Conservation (phyloP, 2,888 invertebrate genomes). For the Drosophila phalerata region DNA sequence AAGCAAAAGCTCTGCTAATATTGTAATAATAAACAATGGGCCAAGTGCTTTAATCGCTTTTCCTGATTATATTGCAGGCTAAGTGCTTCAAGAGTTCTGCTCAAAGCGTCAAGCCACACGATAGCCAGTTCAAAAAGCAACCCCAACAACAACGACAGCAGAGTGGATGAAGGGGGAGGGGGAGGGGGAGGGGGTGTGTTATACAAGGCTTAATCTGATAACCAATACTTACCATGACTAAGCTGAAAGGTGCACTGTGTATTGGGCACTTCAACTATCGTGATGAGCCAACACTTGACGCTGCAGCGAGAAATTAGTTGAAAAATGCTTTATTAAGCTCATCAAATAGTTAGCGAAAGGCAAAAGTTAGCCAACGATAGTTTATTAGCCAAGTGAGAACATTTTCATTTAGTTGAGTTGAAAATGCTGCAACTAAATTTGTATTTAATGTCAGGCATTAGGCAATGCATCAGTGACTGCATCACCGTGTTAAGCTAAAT, state of each 20-base stretch:
- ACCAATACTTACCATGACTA: conserved; percentile 62
- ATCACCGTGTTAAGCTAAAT: neutral
- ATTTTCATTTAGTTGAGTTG: conserved; percentile 3
- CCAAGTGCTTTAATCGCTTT: conserved; percentile 82
- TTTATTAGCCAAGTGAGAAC: conserved; percentile 7
- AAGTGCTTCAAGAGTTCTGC: conserved; percentile 64
- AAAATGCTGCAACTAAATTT: conserved; percentile 4
- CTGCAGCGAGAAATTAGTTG: conserved; percentile 28
- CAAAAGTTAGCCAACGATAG: neutral
- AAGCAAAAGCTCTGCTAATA: conserved; percentile 79
- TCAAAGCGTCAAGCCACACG: conserved; percentile 48
- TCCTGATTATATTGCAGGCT: conserved; percentile 78
- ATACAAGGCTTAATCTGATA: conserved; percentile 58
- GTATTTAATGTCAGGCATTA: neutral
- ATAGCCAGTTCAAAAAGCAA: conserved; percentile 29
- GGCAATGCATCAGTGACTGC: conserved; percentile 6
- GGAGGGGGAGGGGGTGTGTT: neutral
- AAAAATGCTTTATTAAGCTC: conserved; percentile 30
- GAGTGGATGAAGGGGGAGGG: neutral
- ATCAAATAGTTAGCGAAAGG: neutral
- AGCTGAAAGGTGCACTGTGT: conserved; percentile 54
- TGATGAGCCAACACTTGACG: conserved; percentile 46
- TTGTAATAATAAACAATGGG: conserved; percentile 82
- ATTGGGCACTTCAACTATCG: conserved; percentile 40
- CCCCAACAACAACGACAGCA: neutral